These are phyloP conservation scores for Spisula subtruncata DNA, from an alignment of 2,888 invertebrate genomes.

Conservation along the genomic window DNA sequence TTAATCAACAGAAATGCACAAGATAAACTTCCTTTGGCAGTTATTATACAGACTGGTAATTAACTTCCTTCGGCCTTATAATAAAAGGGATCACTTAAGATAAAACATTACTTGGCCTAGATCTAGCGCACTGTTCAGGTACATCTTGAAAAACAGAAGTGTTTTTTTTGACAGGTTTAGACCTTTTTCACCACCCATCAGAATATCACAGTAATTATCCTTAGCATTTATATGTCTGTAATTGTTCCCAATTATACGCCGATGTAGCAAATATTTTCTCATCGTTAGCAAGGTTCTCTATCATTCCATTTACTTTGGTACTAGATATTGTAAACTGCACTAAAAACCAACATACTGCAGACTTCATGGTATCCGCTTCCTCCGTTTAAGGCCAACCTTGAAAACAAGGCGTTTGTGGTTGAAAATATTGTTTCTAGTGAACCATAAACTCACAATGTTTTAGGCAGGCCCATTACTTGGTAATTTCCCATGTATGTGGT, in stretches of 20 bases:
- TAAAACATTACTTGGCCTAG: not conserved
- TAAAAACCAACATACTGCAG: not conserved
- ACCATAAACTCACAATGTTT: too few relatives aligned
- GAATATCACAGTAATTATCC: conserved; percentile 49
- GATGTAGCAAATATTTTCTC: conserved; percentile 33
- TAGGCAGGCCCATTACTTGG: too few relatives aligned
- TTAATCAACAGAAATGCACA: too few relatives aligned
- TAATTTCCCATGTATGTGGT: too few relatives aligned
- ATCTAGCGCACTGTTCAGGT: not conserved
- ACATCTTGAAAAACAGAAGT: not conserved
- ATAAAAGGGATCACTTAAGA: too few relatives aligned
- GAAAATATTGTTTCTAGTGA: too few relatives aligned
- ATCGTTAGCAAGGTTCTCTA: not conserved
- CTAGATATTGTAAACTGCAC: not conserved
- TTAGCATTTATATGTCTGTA: conserved; percentile 62
- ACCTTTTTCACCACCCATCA: conserved; percentile 40
- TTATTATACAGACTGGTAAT: too few relatives aligned
- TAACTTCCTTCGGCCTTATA: too few relatives aligned
- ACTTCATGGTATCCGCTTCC: not conserved
- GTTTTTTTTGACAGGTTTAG: conserved; percentile 28
- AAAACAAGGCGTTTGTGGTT: too few relatives aligned
- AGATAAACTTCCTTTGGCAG: too few relatives aligned
- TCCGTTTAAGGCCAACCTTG: too few relatives aligned
- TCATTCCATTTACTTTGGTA: not conserved
- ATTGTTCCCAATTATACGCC: conserved; percentile 62